Evolutionary conservation across 2,888 invertebrate species (phyloP), one percentile per base, ranked within the genome.

Genomic region (Hypomecis punctinalis): DNA sequence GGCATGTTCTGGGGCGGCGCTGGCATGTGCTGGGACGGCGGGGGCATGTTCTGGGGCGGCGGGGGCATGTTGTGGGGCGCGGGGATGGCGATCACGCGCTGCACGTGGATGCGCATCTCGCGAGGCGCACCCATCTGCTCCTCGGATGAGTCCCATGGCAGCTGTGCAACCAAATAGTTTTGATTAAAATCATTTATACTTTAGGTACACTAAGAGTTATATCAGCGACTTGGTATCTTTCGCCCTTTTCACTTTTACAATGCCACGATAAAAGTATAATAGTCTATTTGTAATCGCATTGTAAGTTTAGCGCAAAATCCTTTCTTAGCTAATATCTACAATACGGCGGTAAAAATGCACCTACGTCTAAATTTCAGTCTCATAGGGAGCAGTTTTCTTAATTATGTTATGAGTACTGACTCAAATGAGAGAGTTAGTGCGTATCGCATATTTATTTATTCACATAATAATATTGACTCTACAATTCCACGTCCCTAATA

Each of bases 51-150:
- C 57, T 88, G 88, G 65, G 84, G 87, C 5, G 83, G 81, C 0
- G 85, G 83, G 0, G 89, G 89, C 88, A 89, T 86, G 78, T 87
- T 88, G 78, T 87, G 88, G 0, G 88, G 84, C 0, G 89, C 86
- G 5, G 93, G 91, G 73, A 93, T 90, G 56, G 92, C 90, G 71
- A 93, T 86, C 76, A 93, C 92, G 40, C 93, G 83, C 77, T 93
- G 93, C 3, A 93, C 93, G 75, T 93, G 93, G 75, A 93, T 93
- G 63, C 93, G 89, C 90, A 93, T 93, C 78, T 93, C 91, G 52
- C 91, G 89, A 39, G 86, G 86, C 7, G 75, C 79, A 6, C 77
- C 80, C 85, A 89, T 86, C 82, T 91, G 91, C 76, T 93, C 91
- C 73, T 92, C 92, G 0, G 92, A 91, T 0, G 91, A 90, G 61